Evolutionary conservation across 2,797 vertebrate genomes (phyloP), one percentile per base, ranked within the genome.

Genomic region (Ceryle rudis): DNA sequence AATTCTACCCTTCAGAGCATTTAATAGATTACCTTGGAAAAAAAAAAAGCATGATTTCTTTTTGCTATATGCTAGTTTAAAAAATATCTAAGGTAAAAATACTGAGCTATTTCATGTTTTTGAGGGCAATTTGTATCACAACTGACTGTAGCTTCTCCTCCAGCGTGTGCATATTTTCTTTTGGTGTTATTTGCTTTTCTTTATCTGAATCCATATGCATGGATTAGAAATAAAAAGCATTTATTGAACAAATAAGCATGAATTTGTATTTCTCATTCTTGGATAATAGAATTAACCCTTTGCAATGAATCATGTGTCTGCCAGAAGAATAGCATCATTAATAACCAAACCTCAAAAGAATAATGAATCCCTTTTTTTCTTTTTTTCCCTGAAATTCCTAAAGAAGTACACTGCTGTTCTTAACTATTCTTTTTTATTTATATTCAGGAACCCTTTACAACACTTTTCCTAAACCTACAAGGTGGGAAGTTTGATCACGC

Each of bases 401-500:
- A 85, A 49, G 22, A 54, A 47, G 52, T 47, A 11, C 20, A 28
- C 16, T 61, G 9, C 10, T 65, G 29, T 35, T 86, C 89, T 89
- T 35, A 62, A 74, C 77, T 78, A 28, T 33, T 74, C 39, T 67
- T 85, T 93, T 65, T 25, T 81, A 1, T 39, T 3, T 77, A 11
- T 39, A 39, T 39, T 39, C 39, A 99, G 99, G 99, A 99, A 78
- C 99, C 99, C 35, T 99, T 99, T 97, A 99, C 99, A 87, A 99
- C 99, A 1, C 99, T 99, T 94, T 99, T 99, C 97, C 98, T 99
- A 17, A 99, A 99, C 98, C 98, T 99, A 67, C 99, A 99, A 99
- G 99, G 99, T 95, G 99, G 99, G 35, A 99, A 99, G 97, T 99
- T 99, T 97, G 99, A 99, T 97, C 99, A 99, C 20, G 99, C 99